These are phyloP conservation scores for Mamestra configurata DNA, from an alignment of 1,140 invertebrate genomes.

Conservation along the genomic window DNA sequence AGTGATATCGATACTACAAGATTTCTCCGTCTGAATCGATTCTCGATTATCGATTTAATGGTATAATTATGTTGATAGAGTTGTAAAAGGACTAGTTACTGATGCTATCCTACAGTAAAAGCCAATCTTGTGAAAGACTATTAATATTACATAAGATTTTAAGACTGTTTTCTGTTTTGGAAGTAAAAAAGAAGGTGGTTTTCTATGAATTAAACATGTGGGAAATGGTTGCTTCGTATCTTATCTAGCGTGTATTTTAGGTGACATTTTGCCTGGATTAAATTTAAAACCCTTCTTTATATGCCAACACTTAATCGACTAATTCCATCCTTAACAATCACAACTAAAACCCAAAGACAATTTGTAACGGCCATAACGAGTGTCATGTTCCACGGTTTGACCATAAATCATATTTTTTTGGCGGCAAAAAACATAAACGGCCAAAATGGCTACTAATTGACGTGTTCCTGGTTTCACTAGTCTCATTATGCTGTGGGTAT, in stretches of 20 bases:
- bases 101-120: slow-evolving; percentile 41
- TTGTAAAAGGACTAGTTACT: slow-evolving; percentile 38
- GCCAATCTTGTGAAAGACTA: slow-evolving; percentile 23
- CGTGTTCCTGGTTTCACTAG: slow-evolving; percentile 72
- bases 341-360: slow-evolving; percentile 73
- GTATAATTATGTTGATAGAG: slow-evolving; percentile 48
- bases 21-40: slow-evolving; percentile 47
- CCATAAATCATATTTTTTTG: slow-evolving; percentile 79
- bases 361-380: slow-evolving; percentile 78
- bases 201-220: slow-evolving; percentile 22
- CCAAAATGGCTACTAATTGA: slow-evolving; percentile 82
- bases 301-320: background rate
- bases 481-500: slow-evolving; percentile 53
- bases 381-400: slow-evolving; percentile 70
- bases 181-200: background rate
- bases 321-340: slow-evolving; percentile 60
- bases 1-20: slow-evolving; percentile 38
- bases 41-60: slow-evolving; percentile 43
- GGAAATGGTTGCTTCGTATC: background rate
- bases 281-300: background rate
- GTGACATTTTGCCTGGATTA: too few species aligned
- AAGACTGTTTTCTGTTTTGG: slow-evolving; percentile 12
- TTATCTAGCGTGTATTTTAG: too few species aligned
- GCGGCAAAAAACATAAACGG: slow-evolving; percentile 65
- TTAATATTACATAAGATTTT: slow-evolving; percentile 35